Conservation (phyloP, 2,888 invertebrate genomes). For the Hecatera dysodea region DNA sequence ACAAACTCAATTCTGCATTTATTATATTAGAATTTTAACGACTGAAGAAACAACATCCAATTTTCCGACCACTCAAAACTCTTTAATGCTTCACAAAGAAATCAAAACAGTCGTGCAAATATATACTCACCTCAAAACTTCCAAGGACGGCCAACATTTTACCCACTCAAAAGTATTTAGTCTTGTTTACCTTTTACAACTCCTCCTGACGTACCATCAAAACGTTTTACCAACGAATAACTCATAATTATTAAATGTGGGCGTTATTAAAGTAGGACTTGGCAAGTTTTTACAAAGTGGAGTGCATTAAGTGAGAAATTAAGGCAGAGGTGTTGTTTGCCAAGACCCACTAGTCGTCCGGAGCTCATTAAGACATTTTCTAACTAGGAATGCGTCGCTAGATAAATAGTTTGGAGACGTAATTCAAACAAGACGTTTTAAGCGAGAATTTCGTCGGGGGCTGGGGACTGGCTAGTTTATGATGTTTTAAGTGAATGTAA, state of each 20-base stretch:
- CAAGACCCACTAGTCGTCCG: constrained; percentile 59
- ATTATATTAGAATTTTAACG: neutral
- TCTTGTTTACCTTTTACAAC: constrained; percentile 55
- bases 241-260: constrained; percentile 64
- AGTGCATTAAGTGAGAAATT: constrained; percentile 64
- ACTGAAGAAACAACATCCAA: neutral
- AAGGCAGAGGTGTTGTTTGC: constrained; percentile 65
- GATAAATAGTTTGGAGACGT: constrained; percentile 46
- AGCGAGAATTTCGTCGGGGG: constrained; percentile 7
- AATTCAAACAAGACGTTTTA: constrained; percentile 42
- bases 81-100: constrained; percentile 36
- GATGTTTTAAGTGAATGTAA: constrained; percentile 13
- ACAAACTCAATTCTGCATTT: neutral
- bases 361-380: constrained; percentile 67
- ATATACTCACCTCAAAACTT: constrained; percentile 36
- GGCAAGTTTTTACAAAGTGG: constrained; percentile 67
- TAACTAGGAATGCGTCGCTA: constrained; percentile 46
- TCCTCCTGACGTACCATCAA: constrained; percentile 54
- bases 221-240: constrained; percentile 56
- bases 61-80: constrained; percentile 9
- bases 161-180: constrained; percentile 51
- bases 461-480: constrained; percentile 20
- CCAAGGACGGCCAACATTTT: constrained; percentile 31
- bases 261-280: constrained; percentile 66
- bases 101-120: constrained; percentile 54